A percentile compares a stretch with the other conserved stretches of the same genome.
phyloP scores from a whole-genome alignment of 2,113 vertebrate species.

The Gnathonemus echidnorhynchus region DNA sequence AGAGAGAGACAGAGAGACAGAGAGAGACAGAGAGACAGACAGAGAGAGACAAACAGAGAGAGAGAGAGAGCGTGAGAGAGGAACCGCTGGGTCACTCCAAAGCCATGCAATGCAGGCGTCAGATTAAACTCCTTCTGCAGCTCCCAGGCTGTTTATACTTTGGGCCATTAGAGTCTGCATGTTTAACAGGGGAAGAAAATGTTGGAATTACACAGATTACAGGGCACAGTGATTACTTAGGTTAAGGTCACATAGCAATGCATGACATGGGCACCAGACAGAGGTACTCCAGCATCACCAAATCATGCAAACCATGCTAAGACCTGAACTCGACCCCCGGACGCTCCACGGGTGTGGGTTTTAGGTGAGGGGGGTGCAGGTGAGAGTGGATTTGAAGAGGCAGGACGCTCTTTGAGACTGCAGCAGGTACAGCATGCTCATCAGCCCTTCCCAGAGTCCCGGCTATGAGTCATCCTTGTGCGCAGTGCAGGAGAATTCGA shows the following conservation, averaged over 20 bases:
- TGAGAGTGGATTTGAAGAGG: not conserved
- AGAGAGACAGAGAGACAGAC: too few species aligned
- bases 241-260: not conserved
- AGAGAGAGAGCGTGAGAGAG: not conserved
- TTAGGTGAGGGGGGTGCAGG: not conserved
- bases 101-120: not conserved
- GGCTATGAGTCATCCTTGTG: slow-evolving; percentile 25
- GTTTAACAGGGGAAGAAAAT: not conserved
- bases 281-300: not conserved
- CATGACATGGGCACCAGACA: not conserved
- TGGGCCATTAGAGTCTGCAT: not conserved
- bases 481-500: slow-evolving; percentile 26
- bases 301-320: not conserved
- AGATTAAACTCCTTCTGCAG: not conserved
- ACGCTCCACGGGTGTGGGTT: not conserved
- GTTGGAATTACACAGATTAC: not conserved
- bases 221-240: not conserved
- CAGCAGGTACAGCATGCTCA: not conserved
- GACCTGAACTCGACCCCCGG: not conserved
- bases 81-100: not conserved
- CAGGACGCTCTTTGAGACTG: not conserved
- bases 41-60: too few species aligned
- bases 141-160: not conserved
- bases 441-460: not conserved
- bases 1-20: not conserved